Percentiles rank a stretch among this genome's conserved stretches.
Conservation (phyloP, 2,888 invertebrate genomes). For the Gisinianus flammeolus region DNA sequence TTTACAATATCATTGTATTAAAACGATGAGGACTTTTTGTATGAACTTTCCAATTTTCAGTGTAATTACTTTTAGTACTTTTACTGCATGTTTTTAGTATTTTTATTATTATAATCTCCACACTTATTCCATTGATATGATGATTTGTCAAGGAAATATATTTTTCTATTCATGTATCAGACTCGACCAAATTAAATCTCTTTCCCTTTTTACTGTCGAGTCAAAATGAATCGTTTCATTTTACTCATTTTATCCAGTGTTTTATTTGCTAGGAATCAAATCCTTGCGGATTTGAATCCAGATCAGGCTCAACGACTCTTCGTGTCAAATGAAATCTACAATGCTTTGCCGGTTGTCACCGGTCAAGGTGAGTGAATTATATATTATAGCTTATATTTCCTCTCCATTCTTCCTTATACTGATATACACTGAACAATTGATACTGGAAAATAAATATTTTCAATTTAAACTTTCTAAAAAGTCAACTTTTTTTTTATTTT, state of each 20-base stretch:
- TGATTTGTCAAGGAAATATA: not conserved
- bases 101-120: too few species aligned
- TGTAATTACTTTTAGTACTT: not conserved
- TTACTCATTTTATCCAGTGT: not conserved
- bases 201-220: too few species aligned
- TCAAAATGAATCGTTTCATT: too few species aligned
- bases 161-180: not conserved
- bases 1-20: not conserved
- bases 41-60: not conserved
- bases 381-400: not conserved
- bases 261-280: not conserved
- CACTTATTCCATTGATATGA: not conserved
- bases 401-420: too few species aligned
- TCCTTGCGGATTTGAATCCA: not conserved
- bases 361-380: slow-evolving; percentile 23
- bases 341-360: slow-evolving; percentile 9
- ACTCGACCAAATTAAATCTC: not conserved
- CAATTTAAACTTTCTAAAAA: too few species aligned
- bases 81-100: not conserved
- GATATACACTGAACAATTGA: too few species aligned
- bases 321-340: slow-evolving; percentile 25
- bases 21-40: not conserved
- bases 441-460: too few species aligned
- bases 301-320: slow-evolving; percentile 19
- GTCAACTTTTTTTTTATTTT: too few species aligned